Conservation (phyloP, 2,888 invertebrate species). For the Lasioglossum vierecki region DNA sequence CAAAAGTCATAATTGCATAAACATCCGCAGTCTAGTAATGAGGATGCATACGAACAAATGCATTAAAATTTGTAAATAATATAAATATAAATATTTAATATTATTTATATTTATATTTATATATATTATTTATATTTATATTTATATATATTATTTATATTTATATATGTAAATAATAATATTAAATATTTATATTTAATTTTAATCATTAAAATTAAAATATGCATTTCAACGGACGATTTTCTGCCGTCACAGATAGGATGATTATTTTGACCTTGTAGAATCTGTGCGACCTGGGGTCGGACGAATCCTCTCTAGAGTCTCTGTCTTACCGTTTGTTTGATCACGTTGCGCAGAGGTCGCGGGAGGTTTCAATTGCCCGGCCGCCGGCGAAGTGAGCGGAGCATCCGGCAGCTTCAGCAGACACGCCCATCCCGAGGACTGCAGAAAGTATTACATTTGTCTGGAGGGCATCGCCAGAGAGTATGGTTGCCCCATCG, state of each 20-base stretch:
- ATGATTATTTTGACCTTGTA: background rate
- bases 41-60: background rate
- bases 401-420: constrained; percentile 94
- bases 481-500: constrained; percentile 98
- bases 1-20: too few species aligned
- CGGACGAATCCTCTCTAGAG: background rate
- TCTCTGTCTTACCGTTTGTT: constrained; percentile 12
- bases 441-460: constrained; percentile 97
- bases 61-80: too few species aligned
- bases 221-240: background rate
- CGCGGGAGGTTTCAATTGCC: constrained; percentile 95
- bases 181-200: too few species aligned
- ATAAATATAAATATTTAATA: too few species aligned
- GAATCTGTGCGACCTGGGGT: background rate
- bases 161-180: too few species aligned
- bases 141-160: too few species aligned
- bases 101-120: too few species aligned
- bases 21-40: background rate
- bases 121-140: too few species aligned
- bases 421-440: constrained; percentile 96
- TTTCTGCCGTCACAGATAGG: too few species aligned
- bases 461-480: constrained; percentile 95
- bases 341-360: constrained; percentile 88
- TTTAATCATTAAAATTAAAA: too few species aligned
- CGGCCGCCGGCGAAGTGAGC: constrained; percentile 92